phyloP scores from a whole-genome alignment of 30 jellyfish, hydroid and myxozoan species.

The Rhopilema esculentum region DNA sequence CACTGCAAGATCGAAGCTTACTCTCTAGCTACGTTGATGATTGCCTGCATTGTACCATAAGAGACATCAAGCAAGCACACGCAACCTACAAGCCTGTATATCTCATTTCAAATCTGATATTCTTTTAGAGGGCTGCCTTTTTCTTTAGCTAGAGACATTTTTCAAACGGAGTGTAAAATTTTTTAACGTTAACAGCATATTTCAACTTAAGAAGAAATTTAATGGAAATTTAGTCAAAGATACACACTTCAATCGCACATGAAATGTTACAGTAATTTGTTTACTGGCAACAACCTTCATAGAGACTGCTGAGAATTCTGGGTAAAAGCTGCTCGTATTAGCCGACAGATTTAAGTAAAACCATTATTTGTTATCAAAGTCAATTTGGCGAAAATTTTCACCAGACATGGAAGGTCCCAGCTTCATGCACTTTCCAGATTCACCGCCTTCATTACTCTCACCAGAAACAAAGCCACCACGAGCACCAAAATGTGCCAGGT shows the following conservation, averaged over 20 bases:
- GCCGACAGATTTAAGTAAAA: too few relatives aligned
- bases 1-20: background rate
- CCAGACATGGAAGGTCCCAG: slow-evolving; percentile 74
- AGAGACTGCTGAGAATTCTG: background rate
- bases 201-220: background rate
- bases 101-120: background rate
- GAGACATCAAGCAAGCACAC: background rate
- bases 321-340: background rate
- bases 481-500: slow-evolving; percentile 92
- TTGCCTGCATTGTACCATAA: background rate
- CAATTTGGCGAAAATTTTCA: background rate
- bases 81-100: background rate
- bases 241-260: background rate
- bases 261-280: background rate
- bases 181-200: too few relatives aligned
- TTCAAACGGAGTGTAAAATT: too few relatives aligned
- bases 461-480: slow-evolving; percentile 97
- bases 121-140: background rate
- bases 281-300: background rate
- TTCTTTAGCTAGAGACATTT: background rate
- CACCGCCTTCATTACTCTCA: slow-evolving; percentile 79
- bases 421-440: slow-evolving; percentile 71
- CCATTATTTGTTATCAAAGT: too few relatives aligned
- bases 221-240: too few relatives aligned
- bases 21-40: background rate